phyloP scores from a whole-genome alignment of 2,797 vertebrate genomes.

The Orientallactaga sibirica region DNA sequence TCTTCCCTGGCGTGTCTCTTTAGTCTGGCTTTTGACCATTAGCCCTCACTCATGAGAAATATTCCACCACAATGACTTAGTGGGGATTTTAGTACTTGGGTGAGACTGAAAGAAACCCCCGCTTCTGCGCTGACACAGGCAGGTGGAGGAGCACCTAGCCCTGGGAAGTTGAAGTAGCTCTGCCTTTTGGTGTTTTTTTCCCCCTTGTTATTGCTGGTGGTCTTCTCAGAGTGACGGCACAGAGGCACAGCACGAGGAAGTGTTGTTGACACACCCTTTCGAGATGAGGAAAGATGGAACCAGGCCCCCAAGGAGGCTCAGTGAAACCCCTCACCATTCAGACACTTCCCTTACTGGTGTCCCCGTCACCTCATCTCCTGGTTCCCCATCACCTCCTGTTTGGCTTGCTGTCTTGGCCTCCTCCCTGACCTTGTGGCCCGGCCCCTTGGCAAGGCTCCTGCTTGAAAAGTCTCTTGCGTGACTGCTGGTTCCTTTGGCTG shows the following conservation, averaged over 20 bases:
- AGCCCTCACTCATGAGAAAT: background rate
- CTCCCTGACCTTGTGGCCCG: conserved; percentile 45
- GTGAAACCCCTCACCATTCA: background rate
- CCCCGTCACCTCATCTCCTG: conserved; percentile 41
- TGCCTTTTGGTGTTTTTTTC: background rate
- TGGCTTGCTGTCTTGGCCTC: conserved; percentile 6
- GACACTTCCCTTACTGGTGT: conserved; percentile 5
- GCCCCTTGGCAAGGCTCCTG: conserved; percentile 54
- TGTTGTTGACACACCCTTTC: conserved; percentile 40
- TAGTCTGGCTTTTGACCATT: background rate
- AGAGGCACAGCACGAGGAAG: background rate
- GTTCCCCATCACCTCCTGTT: conserved; percentile 64
- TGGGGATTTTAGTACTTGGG: background rate
- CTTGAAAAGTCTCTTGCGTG: conserved; percentile 65
- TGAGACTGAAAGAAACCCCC: conserved; percentile 20
- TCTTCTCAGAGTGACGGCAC: conserved; percentile 13
- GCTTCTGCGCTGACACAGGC: background rate
- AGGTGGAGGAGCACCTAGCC: background rate
- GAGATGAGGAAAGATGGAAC: conserved; percentile 67
- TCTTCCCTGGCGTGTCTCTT: background rate
- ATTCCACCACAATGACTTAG: background rate
- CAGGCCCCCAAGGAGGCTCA: background rate
- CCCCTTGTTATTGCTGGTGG: background rate
- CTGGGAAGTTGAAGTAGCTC: background rate
- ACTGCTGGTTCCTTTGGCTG: conserved; percentile 67